A percentile compares a stretch with the other conserved stretches of the same genome.
These are phyloP conservation scores for Empis stercorea DNA, from an alignment of 2,888 invertebrate genomes.

Conservation along the genomic window DNA sequence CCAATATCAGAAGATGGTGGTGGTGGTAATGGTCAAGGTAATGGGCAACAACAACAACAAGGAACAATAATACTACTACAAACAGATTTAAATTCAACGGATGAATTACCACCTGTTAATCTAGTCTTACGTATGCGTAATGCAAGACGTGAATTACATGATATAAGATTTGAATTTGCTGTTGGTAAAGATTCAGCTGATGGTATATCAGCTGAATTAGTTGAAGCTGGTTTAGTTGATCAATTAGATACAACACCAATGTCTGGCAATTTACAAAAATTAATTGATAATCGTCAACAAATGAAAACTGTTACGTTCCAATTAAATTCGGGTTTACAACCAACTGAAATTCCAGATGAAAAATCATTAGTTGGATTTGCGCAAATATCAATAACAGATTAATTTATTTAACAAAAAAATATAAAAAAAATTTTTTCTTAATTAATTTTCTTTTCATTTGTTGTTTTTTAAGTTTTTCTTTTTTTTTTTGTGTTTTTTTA, in stretches of 20 bases:
- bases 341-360: slow-evolving; percentile 81
- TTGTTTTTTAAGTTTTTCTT: not conserved
- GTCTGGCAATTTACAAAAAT: slow-evolving; percentile 79
- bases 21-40: not conserved
- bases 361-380: slow-evolving; percentile 93
- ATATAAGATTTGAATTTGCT: slow-evolving; percentile 94
- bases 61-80: slow-evolving; percentile 6
- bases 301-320: slow-evolving; percentile 76
- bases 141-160: slow-evolving; percentile 80
- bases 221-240: slow-evolving; percentile 90
- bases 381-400: slow-evolving; percentile 90
- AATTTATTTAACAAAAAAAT: slow-evolving; percentile 21
- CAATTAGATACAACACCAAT: slow-evolving; percentile 84
- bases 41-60: slow-evolving; percentile 2
- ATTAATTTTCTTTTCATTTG: slow-evolving; percentile 3
- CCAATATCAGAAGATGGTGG: not conserved
- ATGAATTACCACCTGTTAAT: slow-evolving; percentile 49
- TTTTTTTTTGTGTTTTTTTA: not conserved
- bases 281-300: slow-evolving; percentile 60
- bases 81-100: slow-evolving; percentile 27
- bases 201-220: slow-evolving; percentile 86
- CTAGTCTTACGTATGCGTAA: slow-evolving; percentile 85
- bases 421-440: slow-evolving; percentile 3
- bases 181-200: slow-evolving; percentile 80
- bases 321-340: slow-evolving; percentile 56